phyloP scores from a whole-genome alignment of 2,113 vertebrate species.

The Crotalus tigris region DNA sequence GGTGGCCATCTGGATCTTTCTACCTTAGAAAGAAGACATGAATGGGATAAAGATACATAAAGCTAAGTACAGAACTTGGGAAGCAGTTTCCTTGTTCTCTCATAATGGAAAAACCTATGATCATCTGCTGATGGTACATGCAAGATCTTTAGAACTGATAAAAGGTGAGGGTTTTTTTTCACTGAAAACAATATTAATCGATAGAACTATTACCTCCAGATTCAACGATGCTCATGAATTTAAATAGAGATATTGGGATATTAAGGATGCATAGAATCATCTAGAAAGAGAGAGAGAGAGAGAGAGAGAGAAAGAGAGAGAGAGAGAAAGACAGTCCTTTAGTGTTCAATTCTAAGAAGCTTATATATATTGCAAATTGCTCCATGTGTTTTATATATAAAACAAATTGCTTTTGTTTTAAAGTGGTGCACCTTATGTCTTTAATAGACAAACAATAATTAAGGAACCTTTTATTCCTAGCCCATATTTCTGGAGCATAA shows the following conservation, averaged over 20 bases:
- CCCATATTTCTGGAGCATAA: conserved; percentile 1
- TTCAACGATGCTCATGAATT: not conserved
- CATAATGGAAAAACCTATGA: not conserved
- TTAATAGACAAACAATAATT: not conserved
- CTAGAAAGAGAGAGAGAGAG: not conserved
- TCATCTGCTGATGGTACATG: not conserved
- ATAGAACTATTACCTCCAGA: not conserved
- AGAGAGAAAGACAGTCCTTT: not conserved
- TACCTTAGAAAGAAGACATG: not conserved
- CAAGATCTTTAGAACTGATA: not conserved
- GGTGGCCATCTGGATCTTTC: not conserved
- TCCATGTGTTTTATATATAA: not conserved
- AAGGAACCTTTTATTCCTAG: not conserved
- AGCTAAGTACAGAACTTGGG: not conserved
- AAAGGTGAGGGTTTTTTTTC: not conserved
- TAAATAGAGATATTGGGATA: not conserved
- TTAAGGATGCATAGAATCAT: not conserved
- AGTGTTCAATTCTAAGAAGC: not conserved
- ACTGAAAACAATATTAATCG: not conserved
- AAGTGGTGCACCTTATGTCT: not conserved
- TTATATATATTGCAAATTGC: not conserved
- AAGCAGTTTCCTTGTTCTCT: not conserved
- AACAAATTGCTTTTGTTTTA: not conserved
- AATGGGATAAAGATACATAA: not conserved
- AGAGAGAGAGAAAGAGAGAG: no score